Base-by-base conservation (phyloP, 2,113 vertebrate species). In the Laticauda colubrina region DNA sequence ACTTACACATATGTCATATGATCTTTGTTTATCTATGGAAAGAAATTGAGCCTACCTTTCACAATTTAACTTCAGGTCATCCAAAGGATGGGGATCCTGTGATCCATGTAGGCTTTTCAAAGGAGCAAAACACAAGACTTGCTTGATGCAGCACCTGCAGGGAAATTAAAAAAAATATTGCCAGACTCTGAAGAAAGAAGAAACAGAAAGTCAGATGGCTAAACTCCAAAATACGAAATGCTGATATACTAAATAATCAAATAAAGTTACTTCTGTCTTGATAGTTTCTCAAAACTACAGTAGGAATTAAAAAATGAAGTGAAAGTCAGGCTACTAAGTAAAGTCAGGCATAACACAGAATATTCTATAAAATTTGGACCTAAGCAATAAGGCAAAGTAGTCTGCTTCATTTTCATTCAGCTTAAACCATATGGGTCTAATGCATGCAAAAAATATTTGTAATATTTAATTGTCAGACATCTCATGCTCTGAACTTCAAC, bases 91-190 rank as follows among this genome's bases (percentile, higher is more conserved):
- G 97, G 96, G 98, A 98, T 98, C 97, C 98, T 98, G 96, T 98
- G 98, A 99, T 98, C 98, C 98, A 98, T 97, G 97, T 92, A 96
- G 96, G 96, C 97, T 97, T 98, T 98, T 98, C 96, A 95, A 98
- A 98, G 97, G 98, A 97, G 97, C 97, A 97, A 97, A 98, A 97
- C 98, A 98, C 98, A 98, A 98, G 98, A 98, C 97, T 97, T 96
- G 97, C 98, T 98, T 99, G 98, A 99, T 98, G 98, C 98, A 98
- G 98, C 98, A 99, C 99, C 98, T 99, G 98, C 99, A 99, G 99
- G 95, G 98, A 98, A 96, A 97, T 98, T 98, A 96, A 92, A 91
- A 97, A 89, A 97, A 97, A 97, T 98, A 98, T 98, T 97, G 97
- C 96, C 97, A 97, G 97, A 97, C 96, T 97, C 95, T 97, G 97